phyloP scores from a whole-genome alignment of 2,888 invertebrate species.

The Erannis defoliaria region DNA sequence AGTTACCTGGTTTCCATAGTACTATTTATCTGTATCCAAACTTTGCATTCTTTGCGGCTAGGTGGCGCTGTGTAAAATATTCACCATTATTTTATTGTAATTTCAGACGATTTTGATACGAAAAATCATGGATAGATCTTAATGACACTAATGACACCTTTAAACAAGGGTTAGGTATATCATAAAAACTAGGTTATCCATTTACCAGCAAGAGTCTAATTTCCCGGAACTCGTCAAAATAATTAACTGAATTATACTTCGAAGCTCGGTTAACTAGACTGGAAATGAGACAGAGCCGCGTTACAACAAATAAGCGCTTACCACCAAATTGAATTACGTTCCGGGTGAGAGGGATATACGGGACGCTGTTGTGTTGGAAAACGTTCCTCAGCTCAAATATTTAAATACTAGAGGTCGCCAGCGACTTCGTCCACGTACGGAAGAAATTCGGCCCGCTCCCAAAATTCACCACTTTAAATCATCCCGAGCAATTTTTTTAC shows the following conservation, averaged over 20 bases:
- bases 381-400: background rate
- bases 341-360: constrained; percentile 53
- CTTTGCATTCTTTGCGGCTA: too few species aligned
- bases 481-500: too few species aligned
- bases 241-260: constrained; percentile 67
- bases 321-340: constrained; percentile 78
- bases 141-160: background rate
- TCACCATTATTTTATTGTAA: too few species aligned
- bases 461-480: too few species aligned
- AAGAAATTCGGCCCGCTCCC: too few species aligned
- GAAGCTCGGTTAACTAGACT: constrained; percentile 68
- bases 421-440: too few species aligned
- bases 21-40: too few species aligned
- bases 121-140: background rate
- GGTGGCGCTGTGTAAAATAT: too few species aligned
- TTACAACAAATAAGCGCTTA: constrained; percentile 75
- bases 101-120: too few species aligned
- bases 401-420: too few species aligned
- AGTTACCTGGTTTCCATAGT: too few species aligned
- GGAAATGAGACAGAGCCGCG: constrained; percentile 70
- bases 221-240: constrained; percentile 50
- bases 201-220: constrained; percentile 13
- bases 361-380: constrained; percentile 22
- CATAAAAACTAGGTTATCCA: constrained; percentile 36
- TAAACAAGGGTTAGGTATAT: constrained; percentile 27